These are phyloP conservation scores for Cotesia glomerata DNA, from an alignment of 1,140 invertebrate genomes.

Conservation along the genomic window DNA sequence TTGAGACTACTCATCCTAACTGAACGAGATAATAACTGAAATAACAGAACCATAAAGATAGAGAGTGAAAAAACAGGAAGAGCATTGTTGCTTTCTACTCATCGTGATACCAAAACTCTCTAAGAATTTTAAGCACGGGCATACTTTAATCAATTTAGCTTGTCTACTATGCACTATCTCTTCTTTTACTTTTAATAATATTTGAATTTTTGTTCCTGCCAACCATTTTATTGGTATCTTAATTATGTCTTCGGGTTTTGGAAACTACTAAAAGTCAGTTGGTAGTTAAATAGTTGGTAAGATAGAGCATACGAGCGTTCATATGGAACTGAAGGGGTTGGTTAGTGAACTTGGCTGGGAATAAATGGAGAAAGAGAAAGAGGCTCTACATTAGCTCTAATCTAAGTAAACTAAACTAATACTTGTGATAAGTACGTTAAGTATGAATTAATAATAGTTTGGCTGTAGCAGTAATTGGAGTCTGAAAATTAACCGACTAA, in stretches of 20 bases:
- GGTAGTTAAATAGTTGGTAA: not conserved
- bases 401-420: not conserved
- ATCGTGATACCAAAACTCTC: slow-evolving; percentile 28
- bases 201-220: not conserved
- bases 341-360: not conserved
- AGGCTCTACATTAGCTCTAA: slow-evolving; percentile 2
- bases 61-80: not conserved
- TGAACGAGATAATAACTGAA: not conserved
- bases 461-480: not conserved
- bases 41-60: slow-evolving; percentile 3
- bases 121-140: slow-evolving; percentile 43
- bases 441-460: not conserved
- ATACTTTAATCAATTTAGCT: slow-evolving; percentile 45
- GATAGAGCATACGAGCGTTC: not conserved
- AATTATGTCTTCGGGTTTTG: not conserved
- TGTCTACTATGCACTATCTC: slow-evolving; percentile 12
- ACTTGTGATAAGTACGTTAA: not conserved
- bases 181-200: not conserved
- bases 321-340: slow-evolving; percentile 4
- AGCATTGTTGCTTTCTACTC: too few relatives aligned
- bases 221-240: too few relatives aligned
- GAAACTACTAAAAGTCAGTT: not conserved
- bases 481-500: slow-evolving; percentile 11
- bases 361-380: not conserved
- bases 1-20: not conserved